These are phyloP conservation scores for Silurus meridionalis DNA, from an alignment of 2,113 vertebrate species.

Conservation along the genomic window DNA sequence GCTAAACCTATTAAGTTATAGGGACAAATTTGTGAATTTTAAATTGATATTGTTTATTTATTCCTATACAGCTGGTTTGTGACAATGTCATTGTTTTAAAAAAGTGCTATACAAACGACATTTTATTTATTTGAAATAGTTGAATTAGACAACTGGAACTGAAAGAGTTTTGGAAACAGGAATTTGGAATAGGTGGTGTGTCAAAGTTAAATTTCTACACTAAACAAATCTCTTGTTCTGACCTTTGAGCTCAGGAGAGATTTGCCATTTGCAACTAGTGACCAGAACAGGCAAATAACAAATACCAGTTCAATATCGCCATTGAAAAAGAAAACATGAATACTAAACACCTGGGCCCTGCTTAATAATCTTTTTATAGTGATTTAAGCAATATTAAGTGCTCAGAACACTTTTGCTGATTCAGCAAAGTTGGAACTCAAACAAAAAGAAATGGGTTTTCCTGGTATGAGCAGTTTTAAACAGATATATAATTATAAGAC, in stretches of 20 bases:
- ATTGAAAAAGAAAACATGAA: not conserved
- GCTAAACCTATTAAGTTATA: too few species aligned
- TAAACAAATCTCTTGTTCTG: constrained; percentile 57
- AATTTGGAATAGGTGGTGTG: not conserved
- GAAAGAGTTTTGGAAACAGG: too few species aligned
- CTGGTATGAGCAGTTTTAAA: not conserved
- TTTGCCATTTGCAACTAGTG: not conserved
- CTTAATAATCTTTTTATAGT: not conserved
- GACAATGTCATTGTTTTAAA: too few species aligned
- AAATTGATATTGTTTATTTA: too few species aligned
- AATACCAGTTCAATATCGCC: not conserved
- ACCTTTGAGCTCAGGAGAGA: constrained; percentile 59
- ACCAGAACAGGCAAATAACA: not conserved
- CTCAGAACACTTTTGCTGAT: not conserved
- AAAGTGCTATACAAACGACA: too few species aligned
- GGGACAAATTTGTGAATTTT: too few species aligned
- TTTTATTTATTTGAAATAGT: too few species aligned
- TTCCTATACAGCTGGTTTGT: too few species aligned
- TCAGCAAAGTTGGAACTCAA: not conserved
- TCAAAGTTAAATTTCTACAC: constrained; percentile 54
- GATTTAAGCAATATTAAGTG: not conserved
- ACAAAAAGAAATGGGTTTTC: not conserved
- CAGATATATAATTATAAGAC: not conserved
- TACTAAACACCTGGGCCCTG: not conserved
- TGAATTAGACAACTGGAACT: too few species aligned